Percentiles rank a stretch among this genome's conserved stretches.
Evolutionary conservation across 2,888 invertebrate genomes (phyloP).

Genomic region (Harpalus rufipes): DNA sequence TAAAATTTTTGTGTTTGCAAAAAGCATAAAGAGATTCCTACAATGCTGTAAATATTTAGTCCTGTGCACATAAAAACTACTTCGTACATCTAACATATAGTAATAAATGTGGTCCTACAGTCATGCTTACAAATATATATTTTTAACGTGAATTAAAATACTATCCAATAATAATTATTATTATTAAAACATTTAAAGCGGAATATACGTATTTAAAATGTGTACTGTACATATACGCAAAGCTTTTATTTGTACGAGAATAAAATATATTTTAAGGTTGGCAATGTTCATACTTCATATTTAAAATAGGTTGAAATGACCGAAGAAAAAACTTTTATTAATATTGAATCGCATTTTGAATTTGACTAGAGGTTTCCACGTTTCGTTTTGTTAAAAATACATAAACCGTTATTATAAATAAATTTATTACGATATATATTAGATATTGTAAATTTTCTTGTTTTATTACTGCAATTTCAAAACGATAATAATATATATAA

Average conservation of each 20-base stretch:
- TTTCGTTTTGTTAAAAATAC: not conserved
- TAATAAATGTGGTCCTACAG: conserved; percentile 5
- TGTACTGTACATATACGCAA: not conserved
- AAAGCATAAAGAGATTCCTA: too few species aligned
- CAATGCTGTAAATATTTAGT: not conserved
- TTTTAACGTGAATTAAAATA: conserved; percentile 9
- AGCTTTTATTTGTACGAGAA: not conserved
- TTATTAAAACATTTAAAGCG: not conserved
- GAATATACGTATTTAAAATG: not conserved
- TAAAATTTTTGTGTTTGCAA: too few species aligned
- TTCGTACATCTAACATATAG: conserved; percentile 10
- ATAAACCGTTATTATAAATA: not conserved
- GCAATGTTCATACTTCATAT: not conserved
- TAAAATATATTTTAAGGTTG: not conserved
- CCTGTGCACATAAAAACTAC: not conserved
- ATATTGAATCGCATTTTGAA: not conserved
- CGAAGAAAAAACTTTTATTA: not conserved
- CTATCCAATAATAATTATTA: not conserved
- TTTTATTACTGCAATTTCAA: not conserved
- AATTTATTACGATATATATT: not conserved
- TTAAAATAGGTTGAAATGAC: not conserved
- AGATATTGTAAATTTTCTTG: not conserved
- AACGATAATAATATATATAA: not conserved
- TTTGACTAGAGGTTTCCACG: not conserved
- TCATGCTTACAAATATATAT: not conserved